phyloP scores from a whole-genome alignment of 2,888 invertebrate species.

The Blastobasis lacticolella region DNA sequence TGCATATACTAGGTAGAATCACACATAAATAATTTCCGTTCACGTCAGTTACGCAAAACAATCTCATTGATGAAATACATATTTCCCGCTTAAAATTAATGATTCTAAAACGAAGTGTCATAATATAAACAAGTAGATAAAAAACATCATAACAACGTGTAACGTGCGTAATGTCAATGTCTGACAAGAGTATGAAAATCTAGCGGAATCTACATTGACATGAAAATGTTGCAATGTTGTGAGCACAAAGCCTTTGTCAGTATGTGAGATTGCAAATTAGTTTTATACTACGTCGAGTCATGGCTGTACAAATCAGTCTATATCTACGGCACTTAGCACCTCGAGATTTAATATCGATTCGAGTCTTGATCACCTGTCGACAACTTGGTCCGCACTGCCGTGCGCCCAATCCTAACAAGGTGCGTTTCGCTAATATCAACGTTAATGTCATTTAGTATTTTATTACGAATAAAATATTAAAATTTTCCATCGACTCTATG shows the following conservation, averaged over 20 bases:
- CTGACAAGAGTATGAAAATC: background rate
- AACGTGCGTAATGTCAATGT: constrained; percentile 29
- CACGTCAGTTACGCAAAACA: constrained; percentile 53
- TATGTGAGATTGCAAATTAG: constrained; percentile 38
- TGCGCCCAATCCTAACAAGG: constrained; percentile 4
- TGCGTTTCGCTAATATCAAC: constrained; percentile 6
- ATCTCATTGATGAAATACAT: constrained; percentile 52
- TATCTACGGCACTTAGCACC: constrained; percentile 56
- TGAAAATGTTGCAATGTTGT: no score
- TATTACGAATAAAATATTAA: background rate
- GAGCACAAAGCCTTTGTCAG: constrained; percentile 25
- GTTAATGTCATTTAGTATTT: background rate
- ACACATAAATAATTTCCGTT: constrained; percentile 70
- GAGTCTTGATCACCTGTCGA: constrained; percentile 4
- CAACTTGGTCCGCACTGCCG: background rate
- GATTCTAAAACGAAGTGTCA: constrained; percentile 49
- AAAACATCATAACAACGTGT: constrained; percentile 60
- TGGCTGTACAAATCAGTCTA: constrained; percentile 69
- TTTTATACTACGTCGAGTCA: constrained; percentile 49
- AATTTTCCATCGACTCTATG: constrained; percentile 5
- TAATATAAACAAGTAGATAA: constrained; percentile 55
- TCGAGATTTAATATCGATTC: constrained; percentile 34
- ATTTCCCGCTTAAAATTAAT: constrained; percentile 38
- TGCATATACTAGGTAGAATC: constrained; percentile 48
- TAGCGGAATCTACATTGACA: no score